Evolutionary conservation across 2,888 invertebrate species (phyloP), one percentile per base, ranked within the genome.

Genomic region (Eutolmus rufibarbis): DNA sequence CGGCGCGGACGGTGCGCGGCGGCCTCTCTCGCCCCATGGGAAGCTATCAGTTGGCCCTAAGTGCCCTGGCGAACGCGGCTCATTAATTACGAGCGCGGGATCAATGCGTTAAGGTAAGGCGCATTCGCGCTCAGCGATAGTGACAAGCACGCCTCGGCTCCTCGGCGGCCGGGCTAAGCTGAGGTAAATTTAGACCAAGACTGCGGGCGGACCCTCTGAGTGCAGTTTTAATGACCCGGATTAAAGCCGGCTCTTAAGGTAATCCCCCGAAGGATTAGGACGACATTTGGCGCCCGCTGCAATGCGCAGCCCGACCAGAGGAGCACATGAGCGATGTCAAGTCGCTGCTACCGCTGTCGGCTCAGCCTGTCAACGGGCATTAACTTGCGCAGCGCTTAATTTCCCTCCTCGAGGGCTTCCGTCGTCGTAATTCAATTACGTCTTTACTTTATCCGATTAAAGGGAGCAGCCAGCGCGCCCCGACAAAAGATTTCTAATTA

Each of bases 231-330:
- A 77, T 86, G 76, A 77, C 77, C 77, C 56, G 56, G 87, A 87
- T 87, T 87, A 87, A 43, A 51, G 43, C 16, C 12, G 79, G 31
- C 81, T 31, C 74, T 87, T 87, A 74, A 79, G 66, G 79, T 87
- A 87, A 87, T 87, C 81, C 81, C 43, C 28, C 28, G n/a, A 40
- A 56, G 87, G 81, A 87, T 86, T 74, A 86, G 51, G 78, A 74
- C 74, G 87, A 87, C 87, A 86, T 87, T 87, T 86, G 87, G 87
- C 87, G 87, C 86, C 86, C 86, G 81, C 43, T 87, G 19, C 34
- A 74, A 56, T 78, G 78, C 86, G 2, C 40, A 43, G 56, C 84
- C 16, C 34, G 19, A 12, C 34, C 9, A 40, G 43, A 43, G 43
- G 77, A 66, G 43, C 86, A 43, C 78, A 74, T 87, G 74, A 78